phyloP scores from a whole-genome alignment of 2,797 vertebrate genomes.

The Aeoliscus strigatus region DNA sequence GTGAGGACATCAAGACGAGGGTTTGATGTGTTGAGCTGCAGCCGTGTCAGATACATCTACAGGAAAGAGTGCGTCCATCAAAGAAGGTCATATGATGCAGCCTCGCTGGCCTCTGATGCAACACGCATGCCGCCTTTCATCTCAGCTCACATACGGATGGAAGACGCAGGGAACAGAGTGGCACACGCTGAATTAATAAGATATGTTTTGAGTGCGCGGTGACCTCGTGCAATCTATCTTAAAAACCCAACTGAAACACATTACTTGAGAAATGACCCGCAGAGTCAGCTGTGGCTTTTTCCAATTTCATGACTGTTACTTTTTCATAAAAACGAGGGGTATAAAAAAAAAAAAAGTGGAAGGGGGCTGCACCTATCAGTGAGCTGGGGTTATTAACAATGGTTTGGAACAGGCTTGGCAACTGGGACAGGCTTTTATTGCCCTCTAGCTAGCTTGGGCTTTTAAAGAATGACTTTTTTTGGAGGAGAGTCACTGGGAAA shows the following conservation, averaged over 20 bases:
- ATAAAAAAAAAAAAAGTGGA: slow-evolving; percentile 21
- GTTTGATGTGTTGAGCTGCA: slow-evolving; percentile 35
- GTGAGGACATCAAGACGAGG: slow-evolving; percentile 38
- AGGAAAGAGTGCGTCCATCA: slow-evolving; percentile 39
- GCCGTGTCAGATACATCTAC: slow-evolving; percentile 10
- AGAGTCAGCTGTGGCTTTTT: slow-evolving; percentile 53
- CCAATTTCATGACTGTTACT: slow-evolving; percentile 59
- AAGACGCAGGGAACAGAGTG: neutral
- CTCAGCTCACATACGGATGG: slow-evolving; percentile 24
- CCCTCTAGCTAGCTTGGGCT: slow-evolving; percentile 56
- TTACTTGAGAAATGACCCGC: slow-evolving; percentile 49
- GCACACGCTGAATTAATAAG: slow-evolving; percentile 42
- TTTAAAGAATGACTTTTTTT: slow-evolving; percentile 61
- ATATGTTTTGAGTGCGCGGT: slow-evolving; percentile 42
- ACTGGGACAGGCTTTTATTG: slow-evolving; percentile 59
- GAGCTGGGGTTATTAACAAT: slow-evolving; percentile 64
- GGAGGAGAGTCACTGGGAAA: slow-evolving; percentile 55
- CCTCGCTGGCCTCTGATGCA: slow-evolving; percentile 15
- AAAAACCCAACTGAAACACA: slow-evolving; percentile 56
- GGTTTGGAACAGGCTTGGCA: slow-evolving; percentile 40
- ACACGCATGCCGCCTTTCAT: slow-evolving; percentile 27
- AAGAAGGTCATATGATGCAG: slow-evolving; percentile 36
- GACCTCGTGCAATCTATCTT: slow-evolving; percentile 40
- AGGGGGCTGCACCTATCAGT: slow-evolving; percentile 32
- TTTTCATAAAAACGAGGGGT: slow-evolving; percentile 62